Evolutionary conservation across 92 coral and sea anemone genomes (phyloP), one percentile per base, ranked within the genome.

Genomic region (Umimayanthus kanabou): DNA sequence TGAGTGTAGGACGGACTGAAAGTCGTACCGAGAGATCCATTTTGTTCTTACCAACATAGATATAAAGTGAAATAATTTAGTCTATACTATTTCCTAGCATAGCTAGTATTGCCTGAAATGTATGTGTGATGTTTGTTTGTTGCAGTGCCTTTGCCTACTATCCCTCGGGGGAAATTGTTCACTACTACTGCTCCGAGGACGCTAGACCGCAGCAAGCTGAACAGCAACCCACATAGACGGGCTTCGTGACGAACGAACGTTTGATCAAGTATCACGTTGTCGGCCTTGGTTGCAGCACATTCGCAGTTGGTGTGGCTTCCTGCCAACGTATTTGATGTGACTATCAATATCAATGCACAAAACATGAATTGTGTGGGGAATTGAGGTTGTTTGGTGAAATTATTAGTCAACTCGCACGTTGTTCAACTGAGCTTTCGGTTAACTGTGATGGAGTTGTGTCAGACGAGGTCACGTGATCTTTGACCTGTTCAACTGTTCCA

Each of bases 141-240:
- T 87, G 28, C 88, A 97, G 99, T 88, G 99, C 99, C 69, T 97
- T 97, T 87, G 99, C 98, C 1, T 92, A 92, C 84, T 97, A 97
- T 66, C 99, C 99, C 45, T 90, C 89, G 76, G 99, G 99, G 4
- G 99, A 97, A 73, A 97, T 97, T 81, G 92, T 96, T 15, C 99
- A 97, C 82, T 97, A 95, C 89, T 95, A 95, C 88, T 97, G 99
- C 84, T 94, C 90, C 92, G 93, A 94, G 80, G 92, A 92, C 85
- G 96, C 95, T 15, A 92, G 95, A 69, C 85, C 94, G 22, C 84
- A 80, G 40, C 84, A 80, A 55, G n/a, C 20, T 3, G 22, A 39
- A 33, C 84, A 80, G 26, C 84, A 80, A 80, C 61, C 84, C 70
- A 53, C 13, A 80, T 79, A 26, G 22, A 55, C 65, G 42, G 26